These are phyloP conservation scores for Melanostoma scalare DNA, from an alignment of 2,888 invertebrate genomes.

Conservation along the genomic window DNA sequence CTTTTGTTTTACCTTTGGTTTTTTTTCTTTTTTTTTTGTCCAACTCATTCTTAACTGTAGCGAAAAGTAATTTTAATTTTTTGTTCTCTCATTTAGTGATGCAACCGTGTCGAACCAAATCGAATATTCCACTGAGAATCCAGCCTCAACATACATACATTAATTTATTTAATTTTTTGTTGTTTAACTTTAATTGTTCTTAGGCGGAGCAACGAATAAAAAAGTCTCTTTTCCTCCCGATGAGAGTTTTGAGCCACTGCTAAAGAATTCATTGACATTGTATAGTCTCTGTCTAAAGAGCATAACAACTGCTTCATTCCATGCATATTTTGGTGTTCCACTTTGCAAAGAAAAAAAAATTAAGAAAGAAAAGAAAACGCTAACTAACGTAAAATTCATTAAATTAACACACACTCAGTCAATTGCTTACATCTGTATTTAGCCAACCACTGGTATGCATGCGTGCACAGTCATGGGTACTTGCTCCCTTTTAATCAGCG, in stretches of 20 bases:
- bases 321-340: slow-evolving; percentile 69
- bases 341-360: slow-evolving; percentile 28
- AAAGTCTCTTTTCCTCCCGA: slow-evolving; percentile 36
- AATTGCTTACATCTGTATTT: slow-evolving; percentile 11
- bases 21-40: slow-evolving; percentile 1
- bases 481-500: slow-evolving; percentile 73
- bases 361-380: not conserved
- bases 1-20: slow-evolving; percentile 22
- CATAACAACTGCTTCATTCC: slow-evolving; percentile 72
- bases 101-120: slow-evolving; percentile 49
- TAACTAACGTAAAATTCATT: slow-evolving; percentile 49
- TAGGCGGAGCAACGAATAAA: slow-evolving; percentile 22
- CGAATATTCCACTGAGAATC: slow-evolving; percentile 63
- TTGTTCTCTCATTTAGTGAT: slow-evolving; percentile 20
- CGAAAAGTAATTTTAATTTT: slow-evolving; percentile 64
- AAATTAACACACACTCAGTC: slow-evolving; percentile 51
- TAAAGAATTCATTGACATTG: slow-evolving; percentile 60
- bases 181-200: slow-evolving; percentile 69
- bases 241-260: slow-evolving; percentile 47
- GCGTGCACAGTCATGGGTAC: slow-evolving; percentile 63
- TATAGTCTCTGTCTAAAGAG: slow-evolving; percentile 57
- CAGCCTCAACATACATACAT: slow-evolving; percentile 56
- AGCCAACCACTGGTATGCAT: slow-evolving; percentile 63
- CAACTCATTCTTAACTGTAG: slow-evolving; percentile 56
- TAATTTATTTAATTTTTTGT: slow-evolving; percentile 71